Evolutionary conservation across 1,140 invertebrate species (phyloP).

Genomic region (Drusus annulatus): DNA sequence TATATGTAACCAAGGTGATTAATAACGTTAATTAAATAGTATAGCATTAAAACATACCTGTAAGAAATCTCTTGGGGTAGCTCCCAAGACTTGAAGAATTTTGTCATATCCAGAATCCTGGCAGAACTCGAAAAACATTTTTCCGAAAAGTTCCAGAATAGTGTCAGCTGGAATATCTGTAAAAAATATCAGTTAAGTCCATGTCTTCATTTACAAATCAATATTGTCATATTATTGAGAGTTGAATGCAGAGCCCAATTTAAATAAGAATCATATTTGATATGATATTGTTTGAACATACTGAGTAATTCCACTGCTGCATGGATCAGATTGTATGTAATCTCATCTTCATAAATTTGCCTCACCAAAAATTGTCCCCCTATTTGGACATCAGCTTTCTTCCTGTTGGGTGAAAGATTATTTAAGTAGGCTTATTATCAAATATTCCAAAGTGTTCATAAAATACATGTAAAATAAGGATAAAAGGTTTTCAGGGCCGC

Average conservation of each 20-base stretch:
- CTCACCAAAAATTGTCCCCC: conserved; percentile 95
- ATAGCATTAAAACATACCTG: no score
- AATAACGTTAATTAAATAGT: no score
- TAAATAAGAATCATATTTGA: no score
- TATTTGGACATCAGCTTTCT: conserved; percentile 93
- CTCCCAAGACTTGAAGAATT: conserved; percentile 92
- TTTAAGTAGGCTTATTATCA: no score
- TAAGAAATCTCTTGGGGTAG: conserved; percentile 92
- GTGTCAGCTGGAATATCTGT: conserved; percentile 91
- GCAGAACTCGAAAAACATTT: conserved; percentile 95
- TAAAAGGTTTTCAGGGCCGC: no score
- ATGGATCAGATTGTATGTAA: conserved; percentile 93
- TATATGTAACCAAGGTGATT: no score
- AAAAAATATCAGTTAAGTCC: no score
- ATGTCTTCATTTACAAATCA: no score
- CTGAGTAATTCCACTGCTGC: conserved; percentile 92
- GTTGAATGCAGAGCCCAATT: no score
- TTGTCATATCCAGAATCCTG: conserved; percentile 95
- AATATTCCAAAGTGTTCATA: no score
- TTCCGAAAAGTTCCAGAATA: conserved; percentile 94
- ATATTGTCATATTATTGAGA: no score
- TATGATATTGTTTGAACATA: conserved; percentile 72
- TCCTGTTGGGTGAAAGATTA: conserved; percentile 71
- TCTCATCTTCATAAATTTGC: conserved; percentile 95
- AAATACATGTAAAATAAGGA: no score